Evolutionary conservation across 2,113 vertebrate species (phyloP).

Genomic region (Rhabdornis inornatus): DNA sequence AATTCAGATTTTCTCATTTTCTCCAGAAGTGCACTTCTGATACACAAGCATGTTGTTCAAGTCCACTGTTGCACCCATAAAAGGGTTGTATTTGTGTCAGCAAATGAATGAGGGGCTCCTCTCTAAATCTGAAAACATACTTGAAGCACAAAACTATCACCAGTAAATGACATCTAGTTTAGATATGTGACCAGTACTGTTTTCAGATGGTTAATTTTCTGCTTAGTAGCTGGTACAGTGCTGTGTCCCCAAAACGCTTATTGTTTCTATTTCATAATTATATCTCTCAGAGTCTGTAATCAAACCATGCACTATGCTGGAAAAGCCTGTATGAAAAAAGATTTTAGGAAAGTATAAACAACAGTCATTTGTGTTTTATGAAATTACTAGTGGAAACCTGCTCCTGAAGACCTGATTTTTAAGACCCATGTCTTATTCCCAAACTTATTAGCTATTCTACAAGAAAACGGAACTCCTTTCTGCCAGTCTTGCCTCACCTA

Average conservation of each 20-base stretch:
- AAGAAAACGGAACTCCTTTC: neutral
- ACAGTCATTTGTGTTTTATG: neutral
- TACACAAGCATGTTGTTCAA: neutral
- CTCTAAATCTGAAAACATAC: neutral
- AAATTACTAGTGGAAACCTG: neutral
- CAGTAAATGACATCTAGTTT: neutral
- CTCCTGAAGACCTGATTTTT: neutral
- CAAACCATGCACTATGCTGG: neutral
- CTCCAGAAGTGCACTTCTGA: neutral
- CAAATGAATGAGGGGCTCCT: neutral
- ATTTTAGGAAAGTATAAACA: neutral
- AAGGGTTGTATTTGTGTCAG: neutral
- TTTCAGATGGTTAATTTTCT: neutral
- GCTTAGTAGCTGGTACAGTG: neutral
- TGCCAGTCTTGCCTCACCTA: neutral
- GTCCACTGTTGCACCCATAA: neutral
- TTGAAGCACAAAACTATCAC: neutral
- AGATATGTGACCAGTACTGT: neutral
- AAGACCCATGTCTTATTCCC: neutral
- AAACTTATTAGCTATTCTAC: neutral
- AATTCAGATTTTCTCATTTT: neutral
- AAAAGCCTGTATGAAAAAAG: neutral
- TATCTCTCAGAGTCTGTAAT: neutral
- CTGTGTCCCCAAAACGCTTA: neutral
- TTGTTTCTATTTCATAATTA: neutral